Conservation (phyloP, 2,113 vertebrate species). For the Casuarius casuarius region DNA sequence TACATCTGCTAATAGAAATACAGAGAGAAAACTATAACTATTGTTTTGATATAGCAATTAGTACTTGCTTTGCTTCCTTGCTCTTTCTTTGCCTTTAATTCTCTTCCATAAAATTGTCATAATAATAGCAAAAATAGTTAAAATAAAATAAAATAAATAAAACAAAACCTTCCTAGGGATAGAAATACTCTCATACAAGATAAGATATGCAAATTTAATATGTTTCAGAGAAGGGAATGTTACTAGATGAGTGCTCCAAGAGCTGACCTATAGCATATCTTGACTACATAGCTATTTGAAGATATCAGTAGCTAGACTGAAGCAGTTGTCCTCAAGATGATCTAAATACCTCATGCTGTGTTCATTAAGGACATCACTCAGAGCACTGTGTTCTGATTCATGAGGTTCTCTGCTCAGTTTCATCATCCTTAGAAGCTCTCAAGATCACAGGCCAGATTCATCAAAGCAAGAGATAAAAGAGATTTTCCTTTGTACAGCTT, state of each 20-base stretch:
- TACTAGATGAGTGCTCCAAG: background rate
- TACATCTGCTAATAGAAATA: background rate
- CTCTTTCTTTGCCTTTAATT: background rate
- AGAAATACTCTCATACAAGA: background rate
- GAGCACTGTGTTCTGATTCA: slow-evolving; percentile 21
- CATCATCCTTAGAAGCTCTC: slow-evolving; percentile 34
- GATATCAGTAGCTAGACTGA: slow-evolving; percentile 12
- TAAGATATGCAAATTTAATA: background rate
- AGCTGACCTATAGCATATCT: background rate
- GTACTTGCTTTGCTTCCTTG: background rate
- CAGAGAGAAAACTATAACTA: background rate
- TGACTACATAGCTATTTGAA: slow-evolving; percentile 51
- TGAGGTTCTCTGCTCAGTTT: slow-evolving; percentile 41
- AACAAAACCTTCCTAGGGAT: background rate
- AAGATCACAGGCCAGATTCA: slow-evolving; percentile 57
- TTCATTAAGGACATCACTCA: slow-evolving; percentile 59
- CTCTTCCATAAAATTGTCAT: background rate
- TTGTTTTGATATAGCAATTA: background rate
- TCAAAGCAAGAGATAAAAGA: slow-evolving; percentile 58
- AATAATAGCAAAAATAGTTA: background rate
- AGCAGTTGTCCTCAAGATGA: slow-evolving; percentile 44
- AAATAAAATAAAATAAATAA: background rate
- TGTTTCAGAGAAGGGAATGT: background rate
- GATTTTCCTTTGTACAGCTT: slow-evolving; percentile 32
- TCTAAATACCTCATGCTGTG: slow-evolving; percentile 54